Conservation (phyloP, 2,888 invertebrate genomes). For the Heterodera filipjevi region DNA sequence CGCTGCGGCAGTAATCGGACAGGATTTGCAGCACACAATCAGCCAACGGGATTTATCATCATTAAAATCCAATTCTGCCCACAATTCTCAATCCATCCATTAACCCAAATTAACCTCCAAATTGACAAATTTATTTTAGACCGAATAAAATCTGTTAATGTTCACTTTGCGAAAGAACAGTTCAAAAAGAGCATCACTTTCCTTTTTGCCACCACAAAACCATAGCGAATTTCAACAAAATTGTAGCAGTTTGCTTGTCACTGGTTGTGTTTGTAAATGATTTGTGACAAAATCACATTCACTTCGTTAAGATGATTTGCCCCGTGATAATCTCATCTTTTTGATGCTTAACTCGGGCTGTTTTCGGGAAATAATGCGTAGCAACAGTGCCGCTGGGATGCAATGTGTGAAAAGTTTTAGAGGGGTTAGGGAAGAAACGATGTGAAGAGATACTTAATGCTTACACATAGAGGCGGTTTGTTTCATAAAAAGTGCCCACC, state of each 20-base stretch:
- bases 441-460: no score
- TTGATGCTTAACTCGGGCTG: not conserved
- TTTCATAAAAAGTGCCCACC: no score
- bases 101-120: not conserved
- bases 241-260: not conserved
- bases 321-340: not conserved
- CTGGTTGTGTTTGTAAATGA: not conserved
- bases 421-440: not conserved
- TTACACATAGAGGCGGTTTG: no score
- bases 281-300: not conserved
- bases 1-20: not conserved
- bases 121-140: not conserved
- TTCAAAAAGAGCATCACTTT: not conserved
- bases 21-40: not conserved
- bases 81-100: not conserved
- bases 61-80: not conserved
- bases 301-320: not conserved
- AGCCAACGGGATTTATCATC: constrained; percentile 6
- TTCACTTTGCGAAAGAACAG: not conserved
- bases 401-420: not conserved
- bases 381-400: not conserved
- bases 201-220: not conserved
- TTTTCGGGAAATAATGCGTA: not conserved
- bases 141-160: not conserved
- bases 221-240: not conserved